Conservation (phyloP, 1,140 invertebrate species). For the Caenorhabditis brenneri region DNA sequence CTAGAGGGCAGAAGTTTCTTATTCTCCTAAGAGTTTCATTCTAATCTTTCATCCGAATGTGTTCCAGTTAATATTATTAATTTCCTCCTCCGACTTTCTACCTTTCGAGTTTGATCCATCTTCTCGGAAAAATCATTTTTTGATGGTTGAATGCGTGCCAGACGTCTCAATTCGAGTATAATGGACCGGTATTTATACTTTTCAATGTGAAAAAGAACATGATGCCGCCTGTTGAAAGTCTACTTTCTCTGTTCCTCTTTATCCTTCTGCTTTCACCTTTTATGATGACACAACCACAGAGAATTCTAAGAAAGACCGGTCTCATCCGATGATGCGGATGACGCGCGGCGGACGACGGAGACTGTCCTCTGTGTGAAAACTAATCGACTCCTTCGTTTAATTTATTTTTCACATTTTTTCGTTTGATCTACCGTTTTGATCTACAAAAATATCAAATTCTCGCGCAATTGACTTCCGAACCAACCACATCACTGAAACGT, state of each 20-base stretch:
- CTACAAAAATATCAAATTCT: neutral
- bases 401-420: neutral
- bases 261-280: neutral
- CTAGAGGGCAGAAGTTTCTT: too few relatives aligned
- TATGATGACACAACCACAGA: slow-evolving; percentile 30
- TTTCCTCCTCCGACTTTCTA: too few relatives aligned
- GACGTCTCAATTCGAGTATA: neutral
- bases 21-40: too few relatives aligned
- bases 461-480: too few relatives aligned
- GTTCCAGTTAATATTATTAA: too few relatives aligned
- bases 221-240: too few relatives aligned
- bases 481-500: neutral
- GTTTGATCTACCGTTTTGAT: neutral
- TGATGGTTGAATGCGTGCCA: neutral
- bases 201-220: neutral
- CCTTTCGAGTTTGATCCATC: too few relatives aligned
- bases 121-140: too few relatives aligned
- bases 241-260: neutral
- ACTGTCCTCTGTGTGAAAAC: neutral
- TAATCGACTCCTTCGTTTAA: neutral
- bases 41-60: too few relatives aligned
- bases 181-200: neutral
- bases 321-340: neutral
- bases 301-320: slow-evolving; percentile 5
- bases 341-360: slow-evolving; percentile 13